A percentile compares a stretch with the other conserved stretches of the same genome.
These are phyloP conservation scores for Raja brachyura DNA, from an alignment of 2,113 vertebrate species.

Conservation along the genomic window DNA sequence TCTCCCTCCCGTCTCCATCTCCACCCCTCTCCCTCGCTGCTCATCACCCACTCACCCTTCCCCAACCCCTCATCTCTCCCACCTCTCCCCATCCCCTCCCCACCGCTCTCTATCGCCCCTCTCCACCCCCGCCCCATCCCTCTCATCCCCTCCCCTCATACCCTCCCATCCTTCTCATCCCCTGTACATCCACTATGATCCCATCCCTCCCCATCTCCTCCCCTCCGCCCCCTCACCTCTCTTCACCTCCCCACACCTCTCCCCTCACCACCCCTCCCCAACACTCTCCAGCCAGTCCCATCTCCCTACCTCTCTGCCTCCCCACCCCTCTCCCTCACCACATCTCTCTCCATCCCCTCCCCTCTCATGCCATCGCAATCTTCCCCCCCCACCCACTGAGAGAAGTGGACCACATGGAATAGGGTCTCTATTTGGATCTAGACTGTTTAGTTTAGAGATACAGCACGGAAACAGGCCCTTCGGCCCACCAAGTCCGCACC, in stretches of 20 bases:
- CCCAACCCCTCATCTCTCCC: not conserved
- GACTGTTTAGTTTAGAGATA: too few species aligned
- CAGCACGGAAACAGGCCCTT: too few species aligned
- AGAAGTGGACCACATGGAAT: too few species aligned
- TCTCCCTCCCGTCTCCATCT: too few species aligned
- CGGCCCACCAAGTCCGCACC: too few species aligned
- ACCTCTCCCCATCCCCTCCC: not conserved
- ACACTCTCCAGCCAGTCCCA: not conserved
- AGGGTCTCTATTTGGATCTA: too few species aligned
- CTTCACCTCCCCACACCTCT: not conserved
- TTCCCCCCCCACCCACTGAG: too few species aligned
- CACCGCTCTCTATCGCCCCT: not conserved
- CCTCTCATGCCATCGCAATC: too few species aligned
- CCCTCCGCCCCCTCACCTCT: not conserved
- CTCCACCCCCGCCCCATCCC: not conserved
- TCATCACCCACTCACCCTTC: not conserved
- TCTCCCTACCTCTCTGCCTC: not conserved
- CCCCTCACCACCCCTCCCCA: not conserved
- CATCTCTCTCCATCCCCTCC: not conserved
- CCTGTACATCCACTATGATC: not conserved
- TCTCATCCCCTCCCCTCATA: too few species aligned
- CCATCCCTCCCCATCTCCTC: not conserved
- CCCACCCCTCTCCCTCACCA: not conserved
- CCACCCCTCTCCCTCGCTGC: not conserved
- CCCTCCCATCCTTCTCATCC: not conserved